Evolutionary conservation across 2,113 vertebrate genomes (phyloP).

Genomic region (Aptenodytes forsteri): DNA sequence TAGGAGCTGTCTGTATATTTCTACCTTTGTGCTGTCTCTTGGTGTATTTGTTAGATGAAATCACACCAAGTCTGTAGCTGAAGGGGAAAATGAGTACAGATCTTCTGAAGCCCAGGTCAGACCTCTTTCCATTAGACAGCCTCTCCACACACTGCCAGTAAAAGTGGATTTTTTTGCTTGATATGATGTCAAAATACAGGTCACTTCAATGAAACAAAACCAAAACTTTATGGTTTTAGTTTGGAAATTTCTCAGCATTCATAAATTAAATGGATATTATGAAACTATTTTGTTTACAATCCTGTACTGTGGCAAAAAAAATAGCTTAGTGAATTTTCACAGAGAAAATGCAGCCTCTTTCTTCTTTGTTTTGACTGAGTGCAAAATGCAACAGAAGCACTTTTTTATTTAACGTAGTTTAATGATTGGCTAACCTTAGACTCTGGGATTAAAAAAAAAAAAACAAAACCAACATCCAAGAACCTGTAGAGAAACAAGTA

Average conservation of each 20-base stretch:
- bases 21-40: not conserved
- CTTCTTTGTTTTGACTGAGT: not conserved
- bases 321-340: not conserved
- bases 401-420: not conserved
- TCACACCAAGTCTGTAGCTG: not conserved
- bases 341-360: not conserved
- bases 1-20: not conserved
- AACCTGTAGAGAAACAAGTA: not conserved
- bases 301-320: not conserved
- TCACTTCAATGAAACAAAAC: not conserved
- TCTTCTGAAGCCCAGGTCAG: constrained; percentile 5
- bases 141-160: not conserved
- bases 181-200: constrained; percentile 1
- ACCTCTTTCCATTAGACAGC: not conserved
- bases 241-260: not conserved
- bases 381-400: not conserved
- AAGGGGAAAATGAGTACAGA: not conserved
- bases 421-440: not conserved
- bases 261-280: not conserved
- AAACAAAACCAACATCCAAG: not conserved
- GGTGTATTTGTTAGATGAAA: not conserved
- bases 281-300: not conserved
- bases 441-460: not conserved
- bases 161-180: not conserved
- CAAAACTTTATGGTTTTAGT: not conserved